phyloP scores from a whole-genome alignment of 2,113 vertebrate species.

The Menidia beryllina region DNA sequence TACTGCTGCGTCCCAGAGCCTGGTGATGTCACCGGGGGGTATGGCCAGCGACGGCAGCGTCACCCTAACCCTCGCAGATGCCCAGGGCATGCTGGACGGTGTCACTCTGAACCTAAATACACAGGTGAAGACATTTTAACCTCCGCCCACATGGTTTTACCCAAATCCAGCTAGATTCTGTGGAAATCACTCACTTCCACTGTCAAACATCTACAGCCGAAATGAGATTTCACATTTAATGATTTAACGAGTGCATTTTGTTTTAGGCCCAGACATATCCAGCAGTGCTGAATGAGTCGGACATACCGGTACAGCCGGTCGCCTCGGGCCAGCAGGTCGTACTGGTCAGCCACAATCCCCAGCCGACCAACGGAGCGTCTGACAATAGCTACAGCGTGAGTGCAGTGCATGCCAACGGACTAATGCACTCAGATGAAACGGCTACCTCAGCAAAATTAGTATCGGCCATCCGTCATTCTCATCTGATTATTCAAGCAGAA shows the following conservation, averaged over 20 bases:
- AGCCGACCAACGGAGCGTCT: slow-evolving; percentile 64
- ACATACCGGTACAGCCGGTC: slow-evolving; percentile 82
- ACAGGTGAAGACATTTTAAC: too few relatives aligned
- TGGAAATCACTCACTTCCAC: too few relatives aligned
- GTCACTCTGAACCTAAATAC: slow-evolving; percentile 94
- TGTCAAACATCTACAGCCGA: too few relatives aligned
- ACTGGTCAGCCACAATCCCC: slow-evolving; percentile 89
- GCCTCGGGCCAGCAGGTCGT: slow-evolving; percentile 89
- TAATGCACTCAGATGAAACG: too few relatives aligned
- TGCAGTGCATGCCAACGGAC: not conserved
- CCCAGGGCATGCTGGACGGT: slow-evolving; percentile 93
- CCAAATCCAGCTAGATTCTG: too few relatives aligned
- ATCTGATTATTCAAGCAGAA: not conserved
- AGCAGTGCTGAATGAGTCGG: slow-evolving; percentile 87
- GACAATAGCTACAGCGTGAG: slow-evolving; percentile 74
- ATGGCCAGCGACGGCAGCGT: slow-evolving; percentile 90
- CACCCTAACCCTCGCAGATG: slow-evolving; percentile 93
- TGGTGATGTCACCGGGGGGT: slow-evolving; percentile 92
- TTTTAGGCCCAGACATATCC: slow-evolving; percentile 90
- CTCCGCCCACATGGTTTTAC: too few relatives aligned
- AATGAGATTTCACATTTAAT: too few relatives aligned
- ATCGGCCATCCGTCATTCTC: too few relatives aligned
- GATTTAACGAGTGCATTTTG: too few relatives aligned
- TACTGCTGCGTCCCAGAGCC: slow-evolving; percentile 85
- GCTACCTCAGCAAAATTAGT: too few relatives aligned